phyloP scores from a whole-genome alignment of 2,113 vertebrate genomes.

The Alces alces region DNA sequence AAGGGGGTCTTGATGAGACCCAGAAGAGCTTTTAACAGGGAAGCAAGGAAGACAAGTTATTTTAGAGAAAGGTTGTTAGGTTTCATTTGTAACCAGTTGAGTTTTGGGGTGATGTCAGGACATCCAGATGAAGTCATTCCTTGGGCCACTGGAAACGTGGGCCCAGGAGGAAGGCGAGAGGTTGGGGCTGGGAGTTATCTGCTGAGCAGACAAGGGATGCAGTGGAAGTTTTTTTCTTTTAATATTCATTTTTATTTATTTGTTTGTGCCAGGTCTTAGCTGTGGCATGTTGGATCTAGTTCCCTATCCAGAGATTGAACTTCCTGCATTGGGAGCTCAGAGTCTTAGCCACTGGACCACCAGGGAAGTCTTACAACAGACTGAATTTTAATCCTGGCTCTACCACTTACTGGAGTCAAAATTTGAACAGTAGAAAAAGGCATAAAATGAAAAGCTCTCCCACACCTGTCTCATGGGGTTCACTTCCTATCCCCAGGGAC shows the following conservation, averaged over 20 bases:
- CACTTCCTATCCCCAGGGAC: not conserved
- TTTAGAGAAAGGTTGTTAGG: not conserved
- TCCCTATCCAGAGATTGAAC: not conserved
- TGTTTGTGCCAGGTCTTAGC: not conserved
- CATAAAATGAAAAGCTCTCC: not conserved
- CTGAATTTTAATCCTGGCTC: not conserved
- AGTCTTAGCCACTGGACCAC: not conserved
- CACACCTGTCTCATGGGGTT: not conserved
- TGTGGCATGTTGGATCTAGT: not conserved
- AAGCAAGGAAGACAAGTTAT: not conserved
- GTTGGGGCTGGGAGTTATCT: not conserved
- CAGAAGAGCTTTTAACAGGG: not conserved
- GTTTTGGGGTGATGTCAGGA: not conserved
- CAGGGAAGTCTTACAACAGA: not conserved
- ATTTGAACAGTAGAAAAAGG: not conserved
- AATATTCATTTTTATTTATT: not conserved
- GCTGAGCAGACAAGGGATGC: too few species aligned
- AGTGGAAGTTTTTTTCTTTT: not conserved
- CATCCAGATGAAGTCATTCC: not conserved
- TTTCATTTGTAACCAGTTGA: not conserved
- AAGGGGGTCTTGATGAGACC: not conserved
- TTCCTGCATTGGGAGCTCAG: not conserved
- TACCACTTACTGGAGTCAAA: not conserved
- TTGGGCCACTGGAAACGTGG: not conserved
- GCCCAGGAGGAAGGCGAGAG: not conserved